Evolutionary conservation across 2,797 vertebrate species (phyloP).

Genomic region (Vultur gryphus): DNA sequence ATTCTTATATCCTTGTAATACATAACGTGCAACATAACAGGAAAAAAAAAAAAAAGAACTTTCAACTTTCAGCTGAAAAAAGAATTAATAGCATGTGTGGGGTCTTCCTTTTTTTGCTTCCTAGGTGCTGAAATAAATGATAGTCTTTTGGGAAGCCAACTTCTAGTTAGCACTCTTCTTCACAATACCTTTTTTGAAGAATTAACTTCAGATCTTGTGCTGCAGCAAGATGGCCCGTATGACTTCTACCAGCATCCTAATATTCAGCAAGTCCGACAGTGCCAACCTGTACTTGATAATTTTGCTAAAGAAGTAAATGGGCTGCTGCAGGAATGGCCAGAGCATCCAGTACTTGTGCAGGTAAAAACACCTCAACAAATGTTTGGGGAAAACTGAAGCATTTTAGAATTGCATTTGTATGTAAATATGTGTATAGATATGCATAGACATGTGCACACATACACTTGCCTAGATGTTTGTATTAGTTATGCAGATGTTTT

Average conservation of each 20-base stretch:
- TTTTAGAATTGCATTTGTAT: background rate
- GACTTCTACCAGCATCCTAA: slow-evolving; percentile 96
- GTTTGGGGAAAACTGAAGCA: background rate
- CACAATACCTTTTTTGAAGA: slow-evolving; percentile 86
- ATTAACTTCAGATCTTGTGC: slow-evolving; percentile 69
- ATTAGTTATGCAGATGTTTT: background rate
- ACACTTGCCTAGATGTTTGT: background rate
- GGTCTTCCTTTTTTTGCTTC: background rate
- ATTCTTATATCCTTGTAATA: background rate
- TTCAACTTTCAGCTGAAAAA: background rate
- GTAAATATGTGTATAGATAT: background rate
- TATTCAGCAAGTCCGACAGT: slow-evolving; percentile 83
- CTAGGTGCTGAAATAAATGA: slow-evolving; percentile 87
- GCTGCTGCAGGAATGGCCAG: slow-evolving; percentile 90
- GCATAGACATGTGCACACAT: fast-evolving
- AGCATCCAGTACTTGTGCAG: slow-evolving; percentile 91
- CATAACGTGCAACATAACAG: background rate
- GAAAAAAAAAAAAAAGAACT: too few species aligned
- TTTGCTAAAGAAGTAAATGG: slow-evolving; percentile 78
- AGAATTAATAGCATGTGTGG: background rate
- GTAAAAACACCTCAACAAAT: slow-evolving; percentile 60
- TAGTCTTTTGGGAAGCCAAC: slow-evolving; percentile 83
- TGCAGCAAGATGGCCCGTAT: slow-evolving; percentile 83
- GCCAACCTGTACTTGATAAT: slow-evolving; percentile 84
- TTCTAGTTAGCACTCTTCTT: slow-evolving; percentile 85